phyloP scores from a whole-genome alignment of 1,140 invertebrate genomes.

The Pantala flavescens region DNA sequence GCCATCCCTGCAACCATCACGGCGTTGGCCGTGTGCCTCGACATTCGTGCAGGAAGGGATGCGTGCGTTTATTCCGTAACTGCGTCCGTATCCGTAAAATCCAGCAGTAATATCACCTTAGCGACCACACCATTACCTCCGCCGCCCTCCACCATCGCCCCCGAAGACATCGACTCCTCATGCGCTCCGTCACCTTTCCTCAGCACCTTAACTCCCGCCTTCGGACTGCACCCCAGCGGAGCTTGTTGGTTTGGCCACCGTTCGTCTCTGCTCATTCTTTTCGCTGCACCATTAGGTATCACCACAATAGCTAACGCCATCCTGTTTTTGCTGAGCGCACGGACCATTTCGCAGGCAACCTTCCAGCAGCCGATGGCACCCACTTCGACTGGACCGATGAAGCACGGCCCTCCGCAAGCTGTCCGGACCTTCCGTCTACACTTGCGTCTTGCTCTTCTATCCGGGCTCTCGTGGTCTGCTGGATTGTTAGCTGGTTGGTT shows the following conservation, averaged over 20 bases:
- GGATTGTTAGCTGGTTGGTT: constrained; percentile 40
- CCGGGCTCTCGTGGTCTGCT: constrained; percentile 44
- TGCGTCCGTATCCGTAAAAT: background rate
- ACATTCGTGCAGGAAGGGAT: background rate
- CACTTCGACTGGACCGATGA: constrained; percentile 12
- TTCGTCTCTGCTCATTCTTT: constrained; percentile 41
- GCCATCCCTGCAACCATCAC: background rate
- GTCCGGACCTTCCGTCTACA: constrained; percentile 39
- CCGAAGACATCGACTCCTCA: constrained; percentile 38
- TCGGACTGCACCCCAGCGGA: constrained; percentile 30
- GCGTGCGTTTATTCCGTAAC: background rate
- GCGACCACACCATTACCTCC: constrained; percentile 47
- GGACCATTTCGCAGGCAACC: constrained; percentile 36
- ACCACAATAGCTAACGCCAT: constrained; percentile 40
- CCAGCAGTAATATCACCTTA: constrained; percentile 33
- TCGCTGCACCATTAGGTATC: constrained; percentile 39
- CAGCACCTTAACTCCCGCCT: constrained; percentile 34
- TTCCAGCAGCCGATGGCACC: background rate
- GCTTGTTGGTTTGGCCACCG: constrained; percentile 46
- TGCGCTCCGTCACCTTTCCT: constrained; percentile 31
- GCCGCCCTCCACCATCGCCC: constrained; percentile 38
- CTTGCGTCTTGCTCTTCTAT: constrained; percentile 41
- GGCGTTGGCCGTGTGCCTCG: background rate
- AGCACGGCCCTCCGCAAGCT: constrained; percentile 20
- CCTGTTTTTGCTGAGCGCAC: constrained; percentile 40